phyloP scores from a whole-genome alignment of 1,140 invertebrate species.

The Drosophila asahinai region DNA sequence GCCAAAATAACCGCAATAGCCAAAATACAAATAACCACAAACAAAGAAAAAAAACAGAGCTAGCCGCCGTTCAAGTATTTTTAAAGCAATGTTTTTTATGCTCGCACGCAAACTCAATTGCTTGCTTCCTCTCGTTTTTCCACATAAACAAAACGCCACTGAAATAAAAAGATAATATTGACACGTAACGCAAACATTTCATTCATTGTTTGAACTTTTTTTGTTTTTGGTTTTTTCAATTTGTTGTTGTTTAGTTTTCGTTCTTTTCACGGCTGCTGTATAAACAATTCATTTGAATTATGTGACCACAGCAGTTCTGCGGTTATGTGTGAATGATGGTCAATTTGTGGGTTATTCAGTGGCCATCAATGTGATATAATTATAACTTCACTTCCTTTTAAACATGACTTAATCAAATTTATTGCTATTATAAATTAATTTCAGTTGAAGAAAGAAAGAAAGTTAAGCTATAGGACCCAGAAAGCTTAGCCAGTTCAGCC shows the following conservation, averaged over 20 bases:
- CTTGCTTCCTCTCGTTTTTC: slow-evolving; percentile 49
- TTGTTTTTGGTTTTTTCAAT: slow-evolving; percentile 14
- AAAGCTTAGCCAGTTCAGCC: slow-evolving; percentile 35
- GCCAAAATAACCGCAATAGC: slow-evolving; percentile 45
- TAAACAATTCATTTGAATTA: slow-evolving; percentile 51
- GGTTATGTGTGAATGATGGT: slow-evolving; percentile 38
- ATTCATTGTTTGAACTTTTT: slow-evolving; percentile 72
- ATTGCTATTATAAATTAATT: slow-evolving; percentile 8
- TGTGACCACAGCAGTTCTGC: slow-evolving; percentile 30
- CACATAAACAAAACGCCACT: slow-evolving; percentile 71
- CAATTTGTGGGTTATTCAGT: slow-evolving; percentile 25
- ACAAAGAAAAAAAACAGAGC: slow-evolving; percentile 14
- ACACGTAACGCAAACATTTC: slow-evolving; percentile 78
- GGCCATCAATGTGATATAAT: slow-evolving; percentile 13
- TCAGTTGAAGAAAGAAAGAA: not conserved
- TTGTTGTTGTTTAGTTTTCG: slow-evolving; percentile 39
- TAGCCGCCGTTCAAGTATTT: slow-evolving; percentile 59
- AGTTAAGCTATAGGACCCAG: not conserved
- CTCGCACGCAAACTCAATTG: slow-evolving; percentile 53
- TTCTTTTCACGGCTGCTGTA: slow-evolving; percentile 26
- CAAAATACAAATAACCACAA: slow-evolving; percentile 1
- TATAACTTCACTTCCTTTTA: slow-evolving; percentile 23
- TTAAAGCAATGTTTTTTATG: slow-evolving; percentile 78
- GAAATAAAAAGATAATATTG: slow-evolving; percentile 72
- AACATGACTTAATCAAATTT: slow-evolving; percentile 7